Conservation (phyloP, 2,113 vertebrate species). For the Ceuthmochares aereus region DNA sequence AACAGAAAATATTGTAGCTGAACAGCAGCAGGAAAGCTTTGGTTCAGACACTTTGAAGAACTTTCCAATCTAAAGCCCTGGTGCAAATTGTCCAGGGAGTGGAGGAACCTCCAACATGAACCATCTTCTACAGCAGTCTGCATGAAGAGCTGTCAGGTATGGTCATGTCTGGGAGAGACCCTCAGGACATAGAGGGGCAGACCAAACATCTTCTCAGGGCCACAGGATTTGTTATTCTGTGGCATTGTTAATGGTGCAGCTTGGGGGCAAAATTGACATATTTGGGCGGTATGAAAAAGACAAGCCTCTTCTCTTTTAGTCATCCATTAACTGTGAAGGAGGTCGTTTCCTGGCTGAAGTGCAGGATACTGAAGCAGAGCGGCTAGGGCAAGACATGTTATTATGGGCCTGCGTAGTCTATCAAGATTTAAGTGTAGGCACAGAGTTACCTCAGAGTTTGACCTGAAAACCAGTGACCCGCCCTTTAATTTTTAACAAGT, state of each 20-base stretch:
- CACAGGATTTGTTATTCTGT: background rate
- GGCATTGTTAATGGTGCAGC: background rate
- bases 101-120: background rate
- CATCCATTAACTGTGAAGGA: background rate
- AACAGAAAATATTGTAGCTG: background rate
- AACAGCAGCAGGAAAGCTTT: background rate
- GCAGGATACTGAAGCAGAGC: background rate
- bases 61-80: background rate
- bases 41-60: background rate
- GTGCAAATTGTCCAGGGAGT: background rate
- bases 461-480: background rate
- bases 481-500: background rate
- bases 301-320: background rate
- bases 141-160: background rate
- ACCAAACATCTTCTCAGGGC: background rate
- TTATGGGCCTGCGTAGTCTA: background rate
- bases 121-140: background rate
- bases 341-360: background rate
- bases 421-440: background rate
- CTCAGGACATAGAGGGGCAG: rapidly evolving
- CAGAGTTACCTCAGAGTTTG: background rate
- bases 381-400: background rate
- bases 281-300: background rate
- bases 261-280: background rate
- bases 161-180: background rate